Base-by-base conservation (phyloP, 2,113 vertebrate genomes). In the Amphiprion ocellaris region DNA sequence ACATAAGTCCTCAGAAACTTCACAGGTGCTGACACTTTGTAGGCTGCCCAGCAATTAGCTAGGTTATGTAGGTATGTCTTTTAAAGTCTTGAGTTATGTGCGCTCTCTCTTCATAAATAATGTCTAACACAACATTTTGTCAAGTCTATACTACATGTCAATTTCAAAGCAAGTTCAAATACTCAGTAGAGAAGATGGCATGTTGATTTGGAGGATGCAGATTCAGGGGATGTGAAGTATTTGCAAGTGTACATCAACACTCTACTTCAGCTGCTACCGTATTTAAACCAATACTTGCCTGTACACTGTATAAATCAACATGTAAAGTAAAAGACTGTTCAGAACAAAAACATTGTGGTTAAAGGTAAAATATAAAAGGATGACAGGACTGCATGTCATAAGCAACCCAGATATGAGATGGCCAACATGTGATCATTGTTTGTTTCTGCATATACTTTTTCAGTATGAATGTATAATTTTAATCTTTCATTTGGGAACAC, bases 1-100 rank as follows among this genome's bases (percentile, higher is more conserved):
- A 69, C 30, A 54, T 59, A 55, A 37, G 21, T 21, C 19, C 46
- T 79, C 6, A 65, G 28, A 70, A 44, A 64, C 12, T 68, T 82
- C 65, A 71, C 15, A 67, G 69, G 19, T 54, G 9, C 50, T 60
- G 44, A 63, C 69, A 69, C 30, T 58, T 58, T 58, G 39, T 23
- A 50, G 63, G 41, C 64, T 71, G 41, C 47, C 50, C 44, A 62
- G 14, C 37, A 56, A 23, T 47, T 47, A 60, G 26, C 53, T 19
- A 24, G 39, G 24, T 49, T 50, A 74, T 0, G 8, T 17, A 63
- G n/a, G 56, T 12, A 33, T 23, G 69, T 77, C 24, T 66, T 64
- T 71, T 14, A 19, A 71, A 63, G 56, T 49, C 11, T 17, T 23
- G 10, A 65, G 16, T 62, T 50, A 41, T 2, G n/a, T 15, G 15